Base-by-base conservation (phyloP, 2,888 invertebrate genomes). In the Drosophila neotestacea region DNA sequence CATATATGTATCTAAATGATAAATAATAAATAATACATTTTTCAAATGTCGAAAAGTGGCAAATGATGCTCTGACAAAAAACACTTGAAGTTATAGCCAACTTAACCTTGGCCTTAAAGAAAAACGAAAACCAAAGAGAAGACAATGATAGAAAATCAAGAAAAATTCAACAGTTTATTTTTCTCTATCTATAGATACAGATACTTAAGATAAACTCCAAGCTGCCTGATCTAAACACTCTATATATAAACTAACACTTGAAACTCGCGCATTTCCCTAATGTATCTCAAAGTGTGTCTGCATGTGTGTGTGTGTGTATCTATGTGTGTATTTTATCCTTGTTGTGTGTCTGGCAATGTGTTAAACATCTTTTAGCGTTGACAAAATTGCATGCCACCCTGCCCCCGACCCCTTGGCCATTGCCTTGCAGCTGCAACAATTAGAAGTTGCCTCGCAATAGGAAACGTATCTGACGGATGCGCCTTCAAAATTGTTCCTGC, bases 311-410 rank as follows among this genome's bases (percentile, higher is more conserved):
- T 44, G 36, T 63, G 47, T 22, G 51, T 30, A 36, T 36, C 28
- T 50, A 36, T 42, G 30, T 42, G 41, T 41, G 5, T 13, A 39
- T 51, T 58, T 44, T 42, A 54, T 34, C 16, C 44, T 42, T 36
- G 41, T 30, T 22, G 32, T 22, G 32, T 73, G 56, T 39, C 61
- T 63, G 62, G 87, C 89, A 88, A 88, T 90, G 82, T 90, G 90
- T 90, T 89, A 86, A 84, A 88, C 84, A 77, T 89, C 90, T 87
- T 89, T 89, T 89, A 71, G 77, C 79, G 81, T 87, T 85, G 84
- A 84, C 90, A 89, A 87, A 89, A 88, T 88, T 77, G 89, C 83
- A 79, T 64, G 67, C 64, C 67, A 65, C 46, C 47, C 64, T 44
- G 44, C 46, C 41, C 39, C 27, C 27, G 11, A 16, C 27, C 38